phyloP scores from a whole-genome alignment of 1,140 invertebrate genomes.

The Drosophila oshimai region DNA sequence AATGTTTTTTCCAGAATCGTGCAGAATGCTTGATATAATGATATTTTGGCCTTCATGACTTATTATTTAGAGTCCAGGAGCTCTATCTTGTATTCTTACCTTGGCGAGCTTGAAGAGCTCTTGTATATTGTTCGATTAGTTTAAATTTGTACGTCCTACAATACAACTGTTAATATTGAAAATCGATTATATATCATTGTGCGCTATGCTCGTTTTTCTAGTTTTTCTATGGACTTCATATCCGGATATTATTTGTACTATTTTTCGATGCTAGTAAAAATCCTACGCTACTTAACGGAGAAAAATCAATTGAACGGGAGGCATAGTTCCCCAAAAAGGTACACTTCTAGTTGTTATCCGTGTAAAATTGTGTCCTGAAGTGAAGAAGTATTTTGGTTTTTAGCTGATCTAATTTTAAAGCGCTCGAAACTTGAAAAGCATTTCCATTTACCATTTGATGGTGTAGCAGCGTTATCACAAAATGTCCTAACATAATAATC shows the following conservation, averaged over 20 bases:
- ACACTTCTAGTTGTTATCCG: slow-evolving; percentile 13
- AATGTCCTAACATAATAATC: slow-evolving; percentile 2
- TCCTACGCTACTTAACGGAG: slow-evolving; percentile 42
- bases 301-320: slow-evolving; percentile 23
- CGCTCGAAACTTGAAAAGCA: slow-evolving; percentile 68
- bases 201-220: slow-evolving; percentile 55
- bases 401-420: slow-evolving; percentile 37
- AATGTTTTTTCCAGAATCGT: no score
- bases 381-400: slow-evolving; percentile 49
- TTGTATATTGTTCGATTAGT: no score
- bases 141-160: no score
- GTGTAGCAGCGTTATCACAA: slow-evolving; percentile 28
- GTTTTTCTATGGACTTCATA: slow-evolving; percentile 44
- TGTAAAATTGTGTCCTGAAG: slow-evolving; percentile 52
- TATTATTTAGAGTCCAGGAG: no score
- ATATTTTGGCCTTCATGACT: no score
- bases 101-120: no score
- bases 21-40: no score
- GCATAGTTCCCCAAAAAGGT: slow-evolving; percentile 15
- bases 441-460: slow-evolving; percentile 27
- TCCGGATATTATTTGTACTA: slow-evolving; percentile 59
- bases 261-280: slow-evolving; percentile 47
- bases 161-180: no score
- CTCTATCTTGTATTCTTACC: no score
- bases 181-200: slow-evolving; percentile 53